A percentile compares a stretch with the other conserved stretches of the same genome.
These are phyloP conservation scores for Philonicus albiceps DNA, from an alignment of 2,888 invertebrate genomes.

Conservation along the genomic window DNA sequence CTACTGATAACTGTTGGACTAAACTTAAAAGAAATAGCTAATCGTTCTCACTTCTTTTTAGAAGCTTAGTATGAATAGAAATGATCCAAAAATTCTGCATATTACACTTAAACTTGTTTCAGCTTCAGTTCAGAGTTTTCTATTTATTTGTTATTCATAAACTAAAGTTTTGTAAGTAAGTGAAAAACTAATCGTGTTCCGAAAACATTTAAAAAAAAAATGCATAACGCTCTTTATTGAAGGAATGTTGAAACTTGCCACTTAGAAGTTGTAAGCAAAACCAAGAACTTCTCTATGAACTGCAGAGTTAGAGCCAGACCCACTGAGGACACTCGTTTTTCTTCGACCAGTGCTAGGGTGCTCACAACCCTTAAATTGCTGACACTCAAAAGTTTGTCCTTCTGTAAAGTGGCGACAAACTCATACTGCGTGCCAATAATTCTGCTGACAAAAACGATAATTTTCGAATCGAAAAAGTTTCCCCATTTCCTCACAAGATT, in stretches of 20 bases:
- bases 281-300: neutral
- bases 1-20: too few species aligned
- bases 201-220: neutral
- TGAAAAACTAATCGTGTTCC: neutral
- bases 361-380: neutral
- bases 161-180: neutral
- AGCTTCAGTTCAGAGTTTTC: neutral
- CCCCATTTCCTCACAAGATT: neutral
- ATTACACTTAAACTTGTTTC: neutral
- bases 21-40: neutral
- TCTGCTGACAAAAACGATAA: neutral
- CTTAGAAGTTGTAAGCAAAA: neutral
- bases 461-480: constrained; percentile 1
- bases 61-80: neutral
- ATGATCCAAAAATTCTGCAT: neutral
- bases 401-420: neutral
- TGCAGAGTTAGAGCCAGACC: neutral
- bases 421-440: neutral
- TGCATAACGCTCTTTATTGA: neutral
- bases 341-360: neutral
- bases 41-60: neutral
- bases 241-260: neutral
- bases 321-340: neutral
- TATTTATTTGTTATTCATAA: neutral
- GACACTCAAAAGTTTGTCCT: constrained; percentile 6